Percentiles rank a stretch among this genome's conserved stretches.
Conservation (phyloP, 1,140 invertebrate species). For the Antheraea pernyi region DNA sequence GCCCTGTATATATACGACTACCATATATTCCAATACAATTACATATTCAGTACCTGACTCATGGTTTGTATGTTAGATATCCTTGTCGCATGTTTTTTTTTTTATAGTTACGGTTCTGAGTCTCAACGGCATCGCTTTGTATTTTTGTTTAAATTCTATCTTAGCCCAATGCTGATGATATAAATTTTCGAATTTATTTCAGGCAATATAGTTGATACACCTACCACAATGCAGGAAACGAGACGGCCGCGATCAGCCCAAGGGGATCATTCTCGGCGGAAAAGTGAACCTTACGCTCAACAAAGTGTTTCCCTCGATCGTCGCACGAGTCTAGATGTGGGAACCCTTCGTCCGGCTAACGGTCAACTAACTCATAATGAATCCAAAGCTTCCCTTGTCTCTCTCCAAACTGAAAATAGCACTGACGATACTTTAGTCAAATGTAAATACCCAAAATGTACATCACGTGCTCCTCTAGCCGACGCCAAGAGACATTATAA, state of each 20-base stretch:
- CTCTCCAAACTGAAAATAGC: slow-evolving; percentile 73
- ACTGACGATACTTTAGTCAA: slow-evolving; percentile 81
- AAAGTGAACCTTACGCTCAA: slow-evolving; percentile 70
- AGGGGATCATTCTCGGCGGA: slow-evolving; percentile 60
- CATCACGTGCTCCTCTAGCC: slow-evolving; percentile 80
- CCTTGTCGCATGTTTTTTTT: slow-evolving; percentile 9
- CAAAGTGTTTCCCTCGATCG: slow-evolving; percentile 54
- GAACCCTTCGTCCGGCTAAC: slow-evolving; percentile 50
- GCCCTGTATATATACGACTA: neutral
- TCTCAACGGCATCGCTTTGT: slow-evolving; percentile 25
- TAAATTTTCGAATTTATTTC: slow-evolving; percentile 25
- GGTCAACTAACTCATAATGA: slow-evolving; percentile 59
- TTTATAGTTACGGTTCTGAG: slow-evolving; percentile 52
- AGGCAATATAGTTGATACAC: slow-evolving; percentile 79
- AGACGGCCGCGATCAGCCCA: slow-evolving; percentile 57
- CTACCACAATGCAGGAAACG: slow-evolving; percentile 57
- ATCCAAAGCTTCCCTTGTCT: slow-evolving; percentile 66
- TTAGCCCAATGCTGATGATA: neutral
- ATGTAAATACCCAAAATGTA: slow-evolving; percentile 89
- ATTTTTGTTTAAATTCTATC: neutral
- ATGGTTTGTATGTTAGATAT: neutral
- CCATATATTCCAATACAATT: neutral
- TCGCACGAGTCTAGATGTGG: slow-evolving; percentile 62
- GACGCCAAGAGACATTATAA: slow-evolving; percentile 89
- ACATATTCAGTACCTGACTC: neutral